A percentile compares a stretch with the other conserved stretches of the same genome.
phyloP scores from a whole-genome alignment of 2,888 invertebrate genomes.

The Nemurella pictetii region DNA sequence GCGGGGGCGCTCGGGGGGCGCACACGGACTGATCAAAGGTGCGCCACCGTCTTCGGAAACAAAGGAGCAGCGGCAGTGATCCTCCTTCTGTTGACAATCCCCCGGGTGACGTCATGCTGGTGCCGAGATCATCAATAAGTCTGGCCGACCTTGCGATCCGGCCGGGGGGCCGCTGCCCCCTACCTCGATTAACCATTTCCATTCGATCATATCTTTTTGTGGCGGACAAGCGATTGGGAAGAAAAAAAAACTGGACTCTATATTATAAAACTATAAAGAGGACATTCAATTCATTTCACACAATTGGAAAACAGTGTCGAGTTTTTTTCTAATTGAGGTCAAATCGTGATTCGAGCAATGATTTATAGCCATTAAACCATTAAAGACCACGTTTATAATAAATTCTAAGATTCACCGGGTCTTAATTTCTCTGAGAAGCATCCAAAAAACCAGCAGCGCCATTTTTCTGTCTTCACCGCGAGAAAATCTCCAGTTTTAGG shows the following conservation, averaged over 20 bases:
- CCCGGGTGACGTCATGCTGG: slow-evolving; percentile 31
- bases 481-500: too few relatives aligned
- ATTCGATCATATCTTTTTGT: slow-evolving; percentile 35
- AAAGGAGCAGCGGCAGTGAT: slow-evolving; percentile 7
- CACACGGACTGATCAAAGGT: background rate
- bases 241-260: background rate
- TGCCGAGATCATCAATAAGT: slow-evolving; percentile 34
- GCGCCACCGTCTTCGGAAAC: background rate
- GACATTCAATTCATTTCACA: background rate
- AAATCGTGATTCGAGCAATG: background rate
- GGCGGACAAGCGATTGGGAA: background rate
- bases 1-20: background rate
- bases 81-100: slow-evolving; percentile 38
- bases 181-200: slow-evolving; percentile 26
- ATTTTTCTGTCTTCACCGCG: too few relatives aligned
- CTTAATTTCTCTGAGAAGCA: background rate
- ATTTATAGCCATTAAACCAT: background rate
- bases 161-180: slow-evolving; percentile 13
- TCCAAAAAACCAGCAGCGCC: background rate
- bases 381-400: background rate
- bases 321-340: background rate
- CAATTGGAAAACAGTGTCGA: background rate
- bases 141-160: slow-evolving; percentile 15
- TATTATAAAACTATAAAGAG: background rate
- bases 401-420: background rate